Evolutionary conservation across 2,113 vertebrate genomes (phyloP), one percentile per base, ranked within the genome.

Genomic region (Sakesphorus luctuosus): DNA sequence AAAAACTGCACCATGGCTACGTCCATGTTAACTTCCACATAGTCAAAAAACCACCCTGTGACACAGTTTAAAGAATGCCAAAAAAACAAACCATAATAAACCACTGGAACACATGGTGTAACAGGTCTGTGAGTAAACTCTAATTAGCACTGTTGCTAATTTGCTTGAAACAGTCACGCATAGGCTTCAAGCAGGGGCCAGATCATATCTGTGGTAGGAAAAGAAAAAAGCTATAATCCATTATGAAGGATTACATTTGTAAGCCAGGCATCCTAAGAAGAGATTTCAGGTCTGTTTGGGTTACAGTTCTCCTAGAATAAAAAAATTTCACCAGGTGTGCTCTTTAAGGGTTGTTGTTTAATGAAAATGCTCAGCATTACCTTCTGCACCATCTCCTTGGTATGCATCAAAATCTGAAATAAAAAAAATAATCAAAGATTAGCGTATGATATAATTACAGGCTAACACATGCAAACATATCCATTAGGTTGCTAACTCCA

Each of bases 341-440:
- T 96, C 91, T 94, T 94, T 97, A 97, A 97, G 72, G 95, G 91
- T 88, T 89, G 65, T 71, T 97, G 92, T 97, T 97, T 89, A 97
- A 98, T 95, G 82, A 96, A 97, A 97, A 97, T 85, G 92, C 69
- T 96, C 92, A 96, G 80, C 94, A 95, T 97, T 98, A 99, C 99
- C 99, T 99, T 99, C 98, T 99, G 99, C 84, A 99, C 99, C 99
- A 99, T 97, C 98, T 99, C 99, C 97, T 99, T 99, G 35, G 99
- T 99, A 97, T 99, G 99, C 98, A 99, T 99, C 97, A 99, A 98
- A 98, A 99, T 99, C 99, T 99, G 97, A 95, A 95, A 97, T 73
- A 65, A 74, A 94, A 95, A 94, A 96, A 93, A 91, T 55, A 85
- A 96, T 74, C 65, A 84, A 96, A 96, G 67, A 97, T 98, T 97